Percentiles rank a stretch among this genome's conserved stretches.
Conservation (phyloP, 2,113 vertebrate genomes). For the Mustela nigripes region DNA sequence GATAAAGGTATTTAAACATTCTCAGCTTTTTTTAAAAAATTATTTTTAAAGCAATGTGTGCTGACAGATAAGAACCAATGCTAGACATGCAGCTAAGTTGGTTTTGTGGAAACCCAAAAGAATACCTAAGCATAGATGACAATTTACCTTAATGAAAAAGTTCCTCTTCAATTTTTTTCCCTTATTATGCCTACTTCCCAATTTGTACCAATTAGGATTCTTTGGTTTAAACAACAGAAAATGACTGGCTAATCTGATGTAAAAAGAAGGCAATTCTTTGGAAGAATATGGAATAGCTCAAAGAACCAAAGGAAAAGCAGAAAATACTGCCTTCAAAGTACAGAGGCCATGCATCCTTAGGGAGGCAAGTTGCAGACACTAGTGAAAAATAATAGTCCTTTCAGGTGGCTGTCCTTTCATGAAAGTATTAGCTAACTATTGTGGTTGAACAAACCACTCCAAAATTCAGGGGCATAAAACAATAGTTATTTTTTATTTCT, state of each 20-base stretch:
- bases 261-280: background rate
- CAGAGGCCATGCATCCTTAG: background rate
- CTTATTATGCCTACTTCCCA: background rate
- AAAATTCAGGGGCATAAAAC: background rate
- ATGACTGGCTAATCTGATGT: background rate
- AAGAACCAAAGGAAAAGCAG: conserved; percentile 38
- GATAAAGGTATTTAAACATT: background rate
- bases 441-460: background rate
- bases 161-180: background rate
- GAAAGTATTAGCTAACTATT: conserved; percentile 8
- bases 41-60: conserved; percentile 55
- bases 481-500: background rate
- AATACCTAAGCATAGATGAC: background rate
- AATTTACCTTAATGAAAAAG: background rate
- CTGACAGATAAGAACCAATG: background rate
- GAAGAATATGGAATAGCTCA: background rate
- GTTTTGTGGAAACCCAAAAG: background rate
- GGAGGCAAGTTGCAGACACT: background rate
- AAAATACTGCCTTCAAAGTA: background rate
- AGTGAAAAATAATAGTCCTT: background rate
- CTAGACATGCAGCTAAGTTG: background rate
- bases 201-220: background rate
- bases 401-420: background rate
- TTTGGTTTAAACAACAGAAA: conserved; percentile 37
- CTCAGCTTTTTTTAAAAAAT: background rate